Base-by-base conservation (phyloP, 2,888 invertebrate species). In the Mylabris sibirica region DNA sequence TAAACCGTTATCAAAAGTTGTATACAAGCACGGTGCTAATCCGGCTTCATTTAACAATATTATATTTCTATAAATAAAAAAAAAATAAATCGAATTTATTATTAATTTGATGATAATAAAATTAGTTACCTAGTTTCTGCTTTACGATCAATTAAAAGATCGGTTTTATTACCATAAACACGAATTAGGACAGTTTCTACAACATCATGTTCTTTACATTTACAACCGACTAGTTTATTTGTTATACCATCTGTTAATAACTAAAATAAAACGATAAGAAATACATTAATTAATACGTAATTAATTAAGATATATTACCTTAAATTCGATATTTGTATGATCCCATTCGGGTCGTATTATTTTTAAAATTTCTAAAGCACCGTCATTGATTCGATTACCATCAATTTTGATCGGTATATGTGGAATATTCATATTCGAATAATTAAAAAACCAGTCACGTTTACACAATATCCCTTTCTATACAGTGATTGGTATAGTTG, bases 201-300 rank as follows among this genome's bases (percentile, higher is more conserved):
- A 69, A 87, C 84, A 44, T 84, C 85, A 12, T 81, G 80, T 70
- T 81, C 84, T 76, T 84, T 84, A 38, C 84, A 78, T 61, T 76
- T 80, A 76, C 93, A 94, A 41, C 94, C 95, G 66, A 97, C 89
- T 77, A 98, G 87, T 85, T 94, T 96, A 86, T 98, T 98, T 61
- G 97, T 96, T 72, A 96, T 94, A 59, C 98, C 98, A 88, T 97
- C 95, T 72, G 96, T 97, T 85, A 98, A 96, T 81, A 92, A 86
- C 97, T 98, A 86, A 63, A 49, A 49, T 63, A 64, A 64, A 65
- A 59, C 26, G 14, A 3, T 11, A 8, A 30, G 17, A 14, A 4
- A 53, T 3, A 53, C 11, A 2, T 20, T 1, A 20, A 53, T 22
- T 9, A 9, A 17, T 60, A 22, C 12, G 8, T 1, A 22, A 60